These are phyloP conservation scores for Semicossyphus pulcher DNA, from an alignment of 2,113 vertebrate genomes.

Conservation along the genomic window DNA sequence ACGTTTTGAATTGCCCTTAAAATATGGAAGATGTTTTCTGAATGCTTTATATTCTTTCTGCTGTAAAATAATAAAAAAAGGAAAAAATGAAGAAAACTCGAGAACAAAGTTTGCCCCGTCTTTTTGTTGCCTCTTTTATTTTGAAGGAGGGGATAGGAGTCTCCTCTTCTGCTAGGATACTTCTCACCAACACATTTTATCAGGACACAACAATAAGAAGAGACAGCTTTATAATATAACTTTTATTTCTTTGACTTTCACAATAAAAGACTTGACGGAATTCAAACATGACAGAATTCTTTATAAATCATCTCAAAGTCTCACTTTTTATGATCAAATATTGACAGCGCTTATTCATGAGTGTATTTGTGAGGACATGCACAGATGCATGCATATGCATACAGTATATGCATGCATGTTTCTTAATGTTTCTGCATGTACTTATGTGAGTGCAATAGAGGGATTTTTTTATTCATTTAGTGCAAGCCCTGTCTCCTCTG, in stretches of 20 bases:
- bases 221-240: slow-evolving; percentile 26
- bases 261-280: slow-evolving; percentile 12
- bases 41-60: slow-evolving; percentile 99
- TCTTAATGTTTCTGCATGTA: slow-evolving; percentile 20
- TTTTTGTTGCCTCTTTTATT: slow-evolving; percentile 60
- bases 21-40: slow-evolving; percentile 99
- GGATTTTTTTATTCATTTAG: slow-evolving; percentile 18
- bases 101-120: slow-evolving; percentile 53
- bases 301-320: too few relatives aligned
- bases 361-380: slow-evolving; percentile 28
- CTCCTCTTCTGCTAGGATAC: neutral
- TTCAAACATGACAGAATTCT: too few relatives aligned
- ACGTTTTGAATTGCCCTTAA: slow-evolving; percentile 99
- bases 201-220: slow-evolving; percentile 9
- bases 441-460: slow-evolving; percentile 23
- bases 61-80: slow-evolving; percentile 99
- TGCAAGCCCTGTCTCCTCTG: slow-evolving; percentile 49
- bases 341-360: slow-evolving; percentile 7
- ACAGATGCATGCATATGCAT: slow-evolving; percentile 3
- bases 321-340: slow-evolving; percentile 8
- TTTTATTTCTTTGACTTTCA: slow-evolving; percentile 59
- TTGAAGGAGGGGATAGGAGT: neutral
- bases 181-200: slow-evolving; percentile 3
- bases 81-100: slow-evolving; percentile 91
- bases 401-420: slow-evolving; percentile 17